Conservation (phyloP, 1,140 invertebrate genomes). For the Calephelis virginiensis region DNA sequence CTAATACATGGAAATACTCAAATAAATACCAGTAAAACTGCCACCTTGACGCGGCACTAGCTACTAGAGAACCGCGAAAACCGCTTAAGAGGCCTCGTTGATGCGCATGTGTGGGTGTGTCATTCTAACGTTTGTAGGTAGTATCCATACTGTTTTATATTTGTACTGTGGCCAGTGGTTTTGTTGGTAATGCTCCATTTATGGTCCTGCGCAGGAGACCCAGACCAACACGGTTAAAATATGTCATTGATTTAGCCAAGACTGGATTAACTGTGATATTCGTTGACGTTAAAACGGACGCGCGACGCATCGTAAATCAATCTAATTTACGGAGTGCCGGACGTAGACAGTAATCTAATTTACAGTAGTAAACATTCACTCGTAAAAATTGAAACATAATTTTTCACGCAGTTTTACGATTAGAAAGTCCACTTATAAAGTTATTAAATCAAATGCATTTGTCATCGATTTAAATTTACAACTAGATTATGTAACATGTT, state of each 20-base stretch:
- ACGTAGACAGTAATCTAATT: slow-evolving; percentile 8
- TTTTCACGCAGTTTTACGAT: slow-evolving; percentile 11
- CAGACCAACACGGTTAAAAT: too few species aligned
- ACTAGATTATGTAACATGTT: neutral
- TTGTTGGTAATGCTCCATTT: too few species aligned
- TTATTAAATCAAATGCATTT: slow-evolving; percentile 4
- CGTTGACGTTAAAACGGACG: neutral
- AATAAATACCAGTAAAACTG: too few species aligned
- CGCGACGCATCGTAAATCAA: slow-evolving; percentile 4
- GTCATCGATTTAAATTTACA: neutral
- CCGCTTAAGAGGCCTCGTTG: too few species aligned
- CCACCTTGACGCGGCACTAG: too few species aligned
- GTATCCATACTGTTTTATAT: too few species aligned
- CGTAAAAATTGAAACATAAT: slow-evolving; percentile 8
- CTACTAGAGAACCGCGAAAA: too few species aligned
- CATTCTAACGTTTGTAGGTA: too few species aligned
- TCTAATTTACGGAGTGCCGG: slow-evolving; percentile 15
- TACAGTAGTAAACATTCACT: neutral
- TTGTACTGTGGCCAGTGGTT: too few species aligned
- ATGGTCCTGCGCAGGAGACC: too few species aligned
- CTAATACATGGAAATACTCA: too few species aligned
- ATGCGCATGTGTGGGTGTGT: too few species aligned
- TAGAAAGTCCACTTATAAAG: slow-evolving; percentile 13
- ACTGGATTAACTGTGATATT: slow-evolving; percentile 3
- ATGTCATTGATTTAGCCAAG: neutral